Evolutionary conservation across 2,797 vertebrate genomes (phyloP), one percentile per base, ranked within the genome.

Genomic region (Dipus sagitta): DNA sequence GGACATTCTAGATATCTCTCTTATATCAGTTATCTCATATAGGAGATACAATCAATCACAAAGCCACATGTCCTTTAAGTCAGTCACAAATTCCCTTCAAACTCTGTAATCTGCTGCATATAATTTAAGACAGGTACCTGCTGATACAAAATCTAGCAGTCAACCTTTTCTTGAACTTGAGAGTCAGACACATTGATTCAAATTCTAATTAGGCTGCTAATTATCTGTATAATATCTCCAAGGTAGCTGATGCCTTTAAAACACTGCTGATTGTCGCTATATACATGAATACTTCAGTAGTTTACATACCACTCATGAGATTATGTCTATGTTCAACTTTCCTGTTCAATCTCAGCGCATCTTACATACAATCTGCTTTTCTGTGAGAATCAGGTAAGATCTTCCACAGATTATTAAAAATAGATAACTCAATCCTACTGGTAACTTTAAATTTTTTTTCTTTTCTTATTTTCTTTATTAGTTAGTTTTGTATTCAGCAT

Each of bases 381-480:
- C 4, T 17, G 7, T 17, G 32, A 12, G 28, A 2, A 6, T 67
- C 32, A 34, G 52, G 10, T 52, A 64, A 30, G 23, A 4, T 20
- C 10, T 54, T n/a, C 1, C 4, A 32, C 8, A 9, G 10, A 26
- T 32, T 2, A 23, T 20, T 23, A 20, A 21, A 10, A 9, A 30
- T 2, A 12, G 0, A 1, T 26, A 34, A 20, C 1, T 13, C 3
- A 67, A 1, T 20, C 6, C 15, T 64, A 47, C 24, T 2, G 20
- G 7, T 34, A 24, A 68, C 34, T 20, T 85, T 77, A n/a, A n/a
- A n/a, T n/a, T n/a, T n/a, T n/a, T n/a, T n/a, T n/a, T n/a, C n/a
- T n/a, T n/a, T n/a, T n/a, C n/a, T n/a, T n/a, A n/a, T n/a, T n/a
- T n/a, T n/a, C n/a, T n/a, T n/a, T n/a, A n/a, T n/a, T n/a, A n/a